Percentiles rank a stretch among this genome's conserved stretches.
Conservation (phyloP, 2,797 vertebrate genomes). For the Todus mexicanus region DNA sequence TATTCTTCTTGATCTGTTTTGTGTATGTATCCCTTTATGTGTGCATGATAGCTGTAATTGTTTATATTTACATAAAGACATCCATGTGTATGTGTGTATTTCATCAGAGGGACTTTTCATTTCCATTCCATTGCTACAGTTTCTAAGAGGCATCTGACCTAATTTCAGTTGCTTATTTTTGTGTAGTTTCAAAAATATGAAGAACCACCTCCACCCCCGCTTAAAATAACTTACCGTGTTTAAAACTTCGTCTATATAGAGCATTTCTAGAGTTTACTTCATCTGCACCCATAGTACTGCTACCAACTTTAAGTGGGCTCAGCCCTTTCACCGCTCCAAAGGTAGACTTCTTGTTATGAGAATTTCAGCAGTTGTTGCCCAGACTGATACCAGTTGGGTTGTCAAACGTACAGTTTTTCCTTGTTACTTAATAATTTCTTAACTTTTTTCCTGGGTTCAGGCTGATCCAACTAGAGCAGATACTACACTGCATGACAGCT, state of each 20-base stretch:
- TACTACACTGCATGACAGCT: neutral
- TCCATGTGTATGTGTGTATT: neutral
- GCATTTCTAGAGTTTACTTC: neutral
- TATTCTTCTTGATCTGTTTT: neutral
- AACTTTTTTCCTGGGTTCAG: neutral
- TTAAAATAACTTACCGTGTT: neutral
- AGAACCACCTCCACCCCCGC: too few species aligned
- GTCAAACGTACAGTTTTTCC: neutral
- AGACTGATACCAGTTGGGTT: neutral
- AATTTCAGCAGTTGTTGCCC: neutral
- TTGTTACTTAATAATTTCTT: neutral
- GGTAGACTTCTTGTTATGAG: neutral
- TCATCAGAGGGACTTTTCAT: neutral
- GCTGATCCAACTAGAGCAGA: neutral
- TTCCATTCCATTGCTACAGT: neutral
- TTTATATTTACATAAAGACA: neutral
- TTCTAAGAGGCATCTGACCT: neutral
- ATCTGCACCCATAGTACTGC: neutral
- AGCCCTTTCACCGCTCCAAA: neutral
- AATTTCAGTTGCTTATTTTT: neutral
- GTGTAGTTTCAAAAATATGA: neutral
- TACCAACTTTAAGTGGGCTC: neutral
- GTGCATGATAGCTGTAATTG: neutral
- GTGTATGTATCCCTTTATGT: neutral
- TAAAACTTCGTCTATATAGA: neutral